These are phyloP conservation scores for Cheilosia variabilis DNA, from an alignment of 2,888 invertebrate genomes.

Conservation along the genomic window DNA sequence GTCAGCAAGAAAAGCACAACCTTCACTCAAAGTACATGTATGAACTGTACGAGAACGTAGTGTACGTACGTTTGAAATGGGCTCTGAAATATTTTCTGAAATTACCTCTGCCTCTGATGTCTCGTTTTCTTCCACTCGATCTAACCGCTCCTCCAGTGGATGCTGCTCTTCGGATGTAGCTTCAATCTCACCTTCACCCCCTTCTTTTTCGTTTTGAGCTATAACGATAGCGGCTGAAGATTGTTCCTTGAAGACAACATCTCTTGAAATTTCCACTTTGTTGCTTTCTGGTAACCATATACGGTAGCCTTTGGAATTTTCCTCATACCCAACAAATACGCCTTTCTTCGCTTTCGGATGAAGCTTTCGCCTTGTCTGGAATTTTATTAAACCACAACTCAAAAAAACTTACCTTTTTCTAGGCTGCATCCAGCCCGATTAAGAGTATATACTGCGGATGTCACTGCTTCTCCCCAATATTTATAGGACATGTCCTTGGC, in stretches of 20 bases:
- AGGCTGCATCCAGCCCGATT: slow-evolving; percentile 25
- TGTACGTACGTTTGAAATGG: not conserved
- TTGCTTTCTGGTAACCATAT: slow-evolving; percentile 41
- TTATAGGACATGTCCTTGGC: slow-evolving; percentile 59
- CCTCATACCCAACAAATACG: slow-evolving; percentile 30
- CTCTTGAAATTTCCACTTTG: slow-evolving; percentile 39
- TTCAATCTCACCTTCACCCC: not conserved
- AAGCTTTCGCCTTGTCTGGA: slow-evolving; percentile 77
- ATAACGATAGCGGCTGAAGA: not conserved
- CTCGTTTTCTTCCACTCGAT: not conserved
- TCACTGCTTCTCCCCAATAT: slow-evolving; percentile 77
- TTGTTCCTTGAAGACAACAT: slow-evolving; percentile 43
- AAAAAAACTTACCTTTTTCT: slow-evolving; percentile 19
- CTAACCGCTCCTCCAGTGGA: not conserved
- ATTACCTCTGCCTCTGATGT: slow-evolving; percentile 12
- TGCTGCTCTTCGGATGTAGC: not conserved
- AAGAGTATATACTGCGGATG: slow-evolving; percentile 22
- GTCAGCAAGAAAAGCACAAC: slow-evolving; percentile 30
- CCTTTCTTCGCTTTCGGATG: slow-evolving; percentile 78
- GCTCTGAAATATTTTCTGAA: slow-evolving; percentile 3
- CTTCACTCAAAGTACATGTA: slow-evolving; percentile 13
- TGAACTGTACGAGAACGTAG: slow-evolving; percentile 7
- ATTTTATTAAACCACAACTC: slow-evolving; percentile 2
- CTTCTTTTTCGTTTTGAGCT: not conserved
- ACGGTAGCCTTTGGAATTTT: slow-evolving; percentile 23